These are phyloP conservation scores for Eulimnadia texana DNA, from an alignment of 1,140 invertebrate species.

Conservation along the genomic window DNA sequence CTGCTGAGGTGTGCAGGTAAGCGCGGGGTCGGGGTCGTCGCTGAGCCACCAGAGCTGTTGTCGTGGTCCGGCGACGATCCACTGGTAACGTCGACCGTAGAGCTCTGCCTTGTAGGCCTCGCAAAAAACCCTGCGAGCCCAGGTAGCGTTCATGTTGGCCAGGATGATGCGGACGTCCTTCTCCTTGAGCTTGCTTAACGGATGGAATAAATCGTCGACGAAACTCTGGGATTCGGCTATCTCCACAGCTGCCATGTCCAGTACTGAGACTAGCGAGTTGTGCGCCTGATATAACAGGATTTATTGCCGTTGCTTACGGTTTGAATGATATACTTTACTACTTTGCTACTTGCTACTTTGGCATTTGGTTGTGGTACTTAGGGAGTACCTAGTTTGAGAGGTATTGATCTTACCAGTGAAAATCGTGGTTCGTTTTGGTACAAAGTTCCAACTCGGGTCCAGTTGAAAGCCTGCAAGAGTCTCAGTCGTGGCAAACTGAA, in stretches of 20 bases:
- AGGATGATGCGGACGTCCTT: constrained; percentile 91
- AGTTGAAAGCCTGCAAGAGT: constrained; percentile 81
- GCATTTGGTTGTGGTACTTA: too few species aligned
- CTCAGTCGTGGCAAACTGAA: constrained; percentile 84
- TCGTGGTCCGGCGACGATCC: constrained; percentile 77
- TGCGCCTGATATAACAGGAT: constrained; percentile 46
- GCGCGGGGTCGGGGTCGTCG: constrained; percentile 29
- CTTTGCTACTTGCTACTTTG: too few species aligned
- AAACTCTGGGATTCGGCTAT: constrained; percentile 87
- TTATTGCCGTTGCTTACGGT: neutral
- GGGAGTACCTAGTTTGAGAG: too few species aligned
- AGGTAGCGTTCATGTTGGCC: constrained; percentile 89
- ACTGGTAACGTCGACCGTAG: constrained; percentile 86
- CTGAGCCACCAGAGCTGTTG: constrained; percentile 57
- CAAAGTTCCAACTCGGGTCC: constrained; percentile 91
- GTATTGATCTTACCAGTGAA: constrained; percentile 60
- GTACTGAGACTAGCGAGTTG: constrained; percentile 73
- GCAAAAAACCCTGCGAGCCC: constrained; percentile 87
- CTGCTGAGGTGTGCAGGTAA: constrained; percentile 42
- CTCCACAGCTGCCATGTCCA: constrained; percentile 57
- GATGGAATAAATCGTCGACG: constrained; percentile 70
- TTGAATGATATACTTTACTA: too few species aligned
- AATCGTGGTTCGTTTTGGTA: constrained; percentile 94
- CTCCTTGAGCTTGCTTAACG: constrained; percentile 69
- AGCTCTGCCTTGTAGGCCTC: constrained; percentile 52